These are phyloP conservation scores for Pseudopleuronectes americanus DNA, from an alignment of 2,797 vertebrate genomes.

Conservation along the genomic window DNA sequence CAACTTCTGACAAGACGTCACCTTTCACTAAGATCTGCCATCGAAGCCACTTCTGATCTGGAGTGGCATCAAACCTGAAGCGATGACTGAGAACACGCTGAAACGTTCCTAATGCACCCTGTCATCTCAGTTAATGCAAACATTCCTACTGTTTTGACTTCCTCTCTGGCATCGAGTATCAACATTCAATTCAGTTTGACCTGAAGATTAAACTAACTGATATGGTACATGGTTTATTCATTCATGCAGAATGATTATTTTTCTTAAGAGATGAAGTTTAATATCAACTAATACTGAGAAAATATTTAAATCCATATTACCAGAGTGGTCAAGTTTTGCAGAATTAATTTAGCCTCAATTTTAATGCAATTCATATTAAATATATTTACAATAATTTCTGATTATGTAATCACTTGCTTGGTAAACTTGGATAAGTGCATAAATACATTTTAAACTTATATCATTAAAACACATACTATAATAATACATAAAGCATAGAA, in stretches of 20 bases:
- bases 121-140: conserved; percentile 43
- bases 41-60: conserved; percentile 54
- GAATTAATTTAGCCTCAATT: too few relatives aligned
- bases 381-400: background rate
- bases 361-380: background rate
- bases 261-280: too few relatives aligned
- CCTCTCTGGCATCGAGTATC: conserved; percentile 6
- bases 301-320: too few relatives aligned
- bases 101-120: conserved; percentile 48
- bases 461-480: too few relatives aligned
- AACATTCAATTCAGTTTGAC: conserved; percentile 9
- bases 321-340: too few relatives aligned
- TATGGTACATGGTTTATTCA: background rate
- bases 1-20: conserved; percentile 74
- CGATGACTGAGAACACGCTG: conserved; percentile 52
- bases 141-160: conserved; percentile 36
- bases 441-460: too few relatives aligned
- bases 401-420: too few relatives aligned
- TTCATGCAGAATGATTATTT: background rate
- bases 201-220: conserved; percentile 3
- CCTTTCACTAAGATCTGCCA: conserved; percentile 66
- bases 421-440: too few relatives aligned
- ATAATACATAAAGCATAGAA: too few relatives aligned
- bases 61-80: conserved; percentile 49
- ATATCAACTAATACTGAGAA: too few relatives aligned